Base-by-base conservation (phyloP, 2,113 vertebrate genomes). In the Eurypyga helias region DNA sequence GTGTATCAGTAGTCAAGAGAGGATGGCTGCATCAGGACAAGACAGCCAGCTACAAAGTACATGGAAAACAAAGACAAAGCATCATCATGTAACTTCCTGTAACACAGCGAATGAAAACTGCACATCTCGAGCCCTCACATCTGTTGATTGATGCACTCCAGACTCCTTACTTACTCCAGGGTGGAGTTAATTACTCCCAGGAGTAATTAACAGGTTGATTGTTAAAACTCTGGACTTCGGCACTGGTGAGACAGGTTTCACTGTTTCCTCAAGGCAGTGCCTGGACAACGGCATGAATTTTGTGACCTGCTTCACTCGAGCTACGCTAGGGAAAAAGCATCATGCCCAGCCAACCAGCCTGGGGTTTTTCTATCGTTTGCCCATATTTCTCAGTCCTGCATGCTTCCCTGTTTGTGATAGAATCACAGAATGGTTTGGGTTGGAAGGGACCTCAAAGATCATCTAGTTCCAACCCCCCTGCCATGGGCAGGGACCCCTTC, bases 151-250 rank as follows among this genome's bases (percentile, higher is more conserved):
- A 87, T 55, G n/a, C 31, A 76, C 52, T 49, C 25, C 70, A 72
- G 49, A 64, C 34, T 66, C 31, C 34, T 88, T 72, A 38, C 45
- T 85, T 16, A 49, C 51, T 88, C 61, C 51, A 73, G 54, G 31
- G 64, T 95, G 83, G 33, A 75, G 70, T 77, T 82, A 96, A 90
- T 90, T 82, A 73, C 93, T 91, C 77, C 72, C 84, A 92, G 43
- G 29, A 93, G 72, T 87, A 93, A 89, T 82, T 67, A 85, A 41
- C 36, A 60, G n/a, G 65, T 76, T 52, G 51, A 82, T 72, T 66
- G 90, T 92, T 94, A 93, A 78, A 94, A 65, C 60, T 96, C 51
- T 62, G 5, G 66, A 72, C 33, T 77, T 87, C 2, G 10, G 66
- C 67, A 70, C 2, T 46, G 65, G 46, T 70, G 49, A 93, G n/a